Percentiles rank a stretch among this genome's conserved stretches.
These are phyloP conservation scores for Ceratoteleas bidentatus DNA, from an alignment of 1,140 invertebrate species.

Conservation along the genomic window DNA sequence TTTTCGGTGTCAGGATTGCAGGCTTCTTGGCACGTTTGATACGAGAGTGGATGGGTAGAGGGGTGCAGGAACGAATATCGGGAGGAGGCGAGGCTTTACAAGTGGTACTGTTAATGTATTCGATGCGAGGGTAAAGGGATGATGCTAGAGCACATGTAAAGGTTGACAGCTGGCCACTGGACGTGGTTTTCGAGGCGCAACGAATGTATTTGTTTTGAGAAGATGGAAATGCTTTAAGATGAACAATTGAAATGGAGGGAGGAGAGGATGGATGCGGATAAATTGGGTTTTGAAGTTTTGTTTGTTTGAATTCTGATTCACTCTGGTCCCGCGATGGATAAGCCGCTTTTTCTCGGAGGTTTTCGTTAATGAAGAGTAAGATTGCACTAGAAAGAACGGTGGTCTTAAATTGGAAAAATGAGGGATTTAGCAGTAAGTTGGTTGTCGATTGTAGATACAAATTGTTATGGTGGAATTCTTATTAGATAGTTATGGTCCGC, in stretches of 20 bases:
- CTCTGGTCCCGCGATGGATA: neutral
- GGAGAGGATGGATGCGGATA: constrained; percentile 13
- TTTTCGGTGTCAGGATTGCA: neutral
- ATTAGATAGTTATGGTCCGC: neutral
- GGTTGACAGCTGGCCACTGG: neutral
- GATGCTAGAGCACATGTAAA: neutral
- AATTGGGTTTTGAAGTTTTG: constrained; percentile 25
- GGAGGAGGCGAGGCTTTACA: neutral
- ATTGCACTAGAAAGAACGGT: too few species aligned
- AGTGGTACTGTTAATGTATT: constrained; percentile 16
- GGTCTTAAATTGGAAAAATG: constrained; percentile 7
- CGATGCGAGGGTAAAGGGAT: neutral
- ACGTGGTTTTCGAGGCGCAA: neutral
- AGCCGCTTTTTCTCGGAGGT: neutral
- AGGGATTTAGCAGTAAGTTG: neutral
- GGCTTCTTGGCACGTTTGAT: neutral
- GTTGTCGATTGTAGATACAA: neutral
- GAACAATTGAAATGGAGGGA: constrained; percentile 27
- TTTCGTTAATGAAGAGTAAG: constrained; percentile 20
- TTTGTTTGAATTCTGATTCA: constrained; percentile 6
- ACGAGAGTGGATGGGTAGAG: neutral
- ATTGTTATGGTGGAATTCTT: neutral
- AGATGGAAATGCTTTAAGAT: constrained; percentile 27
- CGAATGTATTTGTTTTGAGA: constrained; percentile 26
- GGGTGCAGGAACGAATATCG: neutral